Evolutionary conservation across 2,888 invertebrate species (phyloP).

Genomic region (Labia minor): DNA sequence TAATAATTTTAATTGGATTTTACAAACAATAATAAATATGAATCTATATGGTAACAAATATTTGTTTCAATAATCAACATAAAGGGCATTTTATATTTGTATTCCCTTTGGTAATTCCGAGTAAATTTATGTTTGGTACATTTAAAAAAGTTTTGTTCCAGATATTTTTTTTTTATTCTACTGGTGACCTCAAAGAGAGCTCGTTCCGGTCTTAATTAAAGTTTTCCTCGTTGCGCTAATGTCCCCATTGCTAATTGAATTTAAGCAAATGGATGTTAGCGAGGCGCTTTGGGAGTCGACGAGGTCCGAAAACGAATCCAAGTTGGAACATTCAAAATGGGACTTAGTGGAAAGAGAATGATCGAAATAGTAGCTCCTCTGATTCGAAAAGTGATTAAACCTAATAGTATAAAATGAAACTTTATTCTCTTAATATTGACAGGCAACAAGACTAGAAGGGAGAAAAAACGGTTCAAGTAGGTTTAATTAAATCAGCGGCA

Average conservation of each 20-base stretch:
- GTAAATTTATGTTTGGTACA: neutral
- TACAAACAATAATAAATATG: too few relatives aligned
- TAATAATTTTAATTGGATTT: too few relatives aligned
- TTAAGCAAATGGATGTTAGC: conserved; percentile 5
- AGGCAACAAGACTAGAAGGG: neutral
- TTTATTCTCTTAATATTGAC: neutral
- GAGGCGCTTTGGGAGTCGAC: neutral
- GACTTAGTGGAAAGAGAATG: neutral
- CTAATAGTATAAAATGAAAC: neutral
- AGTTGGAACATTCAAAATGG: neutral
- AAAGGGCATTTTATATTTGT: too few relatives aligned
- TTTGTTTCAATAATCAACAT: too few relatives aligned
- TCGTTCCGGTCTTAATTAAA: conserved; percentile 6
- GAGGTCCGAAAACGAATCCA: conserved; percentile 8
- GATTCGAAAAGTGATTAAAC: conserved; percentile 1
- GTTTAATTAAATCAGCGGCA: too few relatives aligned
- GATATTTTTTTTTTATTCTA: neutral
- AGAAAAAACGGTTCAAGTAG: too few relatives aligned
- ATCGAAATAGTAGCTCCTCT: neutral
- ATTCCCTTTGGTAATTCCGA: too few relatives aligned
- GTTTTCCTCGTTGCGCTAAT: conserved; percentile 13
- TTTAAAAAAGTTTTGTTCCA: neutral
- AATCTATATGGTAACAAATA: too few relatives aligned
- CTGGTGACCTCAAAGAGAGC: neutral
- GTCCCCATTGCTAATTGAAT: conserved; percentile 2